A percentile compares a stretch with the other conserved stretches of the same genome.
phyloP scores from a whole-genome alignment of 2,113 vertebrate species.

The Triplophysa siluroides region DNA sequence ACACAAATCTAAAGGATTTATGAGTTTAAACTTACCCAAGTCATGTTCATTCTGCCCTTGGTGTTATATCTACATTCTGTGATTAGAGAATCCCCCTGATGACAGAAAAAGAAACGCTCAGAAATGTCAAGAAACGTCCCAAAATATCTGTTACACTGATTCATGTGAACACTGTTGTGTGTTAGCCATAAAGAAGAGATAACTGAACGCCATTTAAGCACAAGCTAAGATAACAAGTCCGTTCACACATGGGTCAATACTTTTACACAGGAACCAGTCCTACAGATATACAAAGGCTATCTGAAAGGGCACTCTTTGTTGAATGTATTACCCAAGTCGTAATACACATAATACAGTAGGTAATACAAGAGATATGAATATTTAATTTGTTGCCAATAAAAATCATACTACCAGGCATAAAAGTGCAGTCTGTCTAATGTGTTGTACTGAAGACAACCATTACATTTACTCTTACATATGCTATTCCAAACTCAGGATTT shows the following conservation, averaged over 20 bases:
- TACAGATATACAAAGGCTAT: neutral
- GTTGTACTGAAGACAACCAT: no score
- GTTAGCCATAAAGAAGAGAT: neutral
- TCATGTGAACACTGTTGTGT: neutral
- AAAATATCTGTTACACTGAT: neutral
- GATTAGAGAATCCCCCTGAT: constrained; percentile 83
- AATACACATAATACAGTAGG: no score
- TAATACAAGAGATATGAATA: no score
- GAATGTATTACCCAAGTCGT: neutral
- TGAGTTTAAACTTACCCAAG: constrained; percentile 80
- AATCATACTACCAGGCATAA: no score
- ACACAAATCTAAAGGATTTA: neutral
- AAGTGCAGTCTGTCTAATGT: no score
- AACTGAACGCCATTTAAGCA: neutral
- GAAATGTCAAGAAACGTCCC: neutral
- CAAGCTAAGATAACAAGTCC: constrained; percentile 8
- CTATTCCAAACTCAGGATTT: no score
- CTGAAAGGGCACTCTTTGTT: neutral
- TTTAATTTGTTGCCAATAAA: no score
- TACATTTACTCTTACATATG: no score
- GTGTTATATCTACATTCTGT: constrained; percentile 88
- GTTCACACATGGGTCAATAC: neutral
- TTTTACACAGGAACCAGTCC: constrained; percentile 15
- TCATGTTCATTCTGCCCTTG: constrained; percentile 79
- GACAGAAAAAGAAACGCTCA: constrained; percentile 5